phyloP scores from a whole-genome alignment of 2,113 vertebrate species.

The Verasper variegatus region DNA sequence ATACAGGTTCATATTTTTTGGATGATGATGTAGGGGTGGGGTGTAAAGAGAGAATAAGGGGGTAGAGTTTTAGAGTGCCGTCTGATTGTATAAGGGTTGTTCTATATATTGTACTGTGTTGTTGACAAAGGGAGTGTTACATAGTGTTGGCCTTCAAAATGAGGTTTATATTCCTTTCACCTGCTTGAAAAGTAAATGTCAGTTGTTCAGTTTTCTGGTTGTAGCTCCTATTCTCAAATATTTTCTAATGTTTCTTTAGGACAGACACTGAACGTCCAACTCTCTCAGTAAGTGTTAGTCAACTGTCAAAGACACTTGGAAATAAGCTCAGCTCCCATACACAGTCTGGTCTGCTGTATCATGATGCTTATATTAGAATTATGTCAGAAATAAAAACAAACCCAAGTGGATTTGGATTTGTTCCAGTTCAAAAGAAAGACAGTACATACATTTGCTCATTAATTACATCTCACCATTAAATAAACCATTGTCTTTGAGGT shows the following conservation, averaged over 20 bases:
- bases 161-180: neutral
- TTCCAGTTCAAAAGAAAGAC: no score
- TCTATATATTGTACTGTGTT: neutral
- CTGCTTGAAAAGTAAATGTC: neutral
- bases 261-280: no score
- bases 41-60: neutral
- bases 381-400: no score
- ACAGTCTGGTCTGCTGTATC: no score
- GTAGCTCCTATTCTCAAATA: neutral
- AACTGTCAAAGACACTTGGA: no score
- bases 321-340: no score
- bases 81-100: neutral
- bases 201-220: neutral
- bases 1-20: constrained; percentile 1
- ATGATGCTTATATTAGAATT: no score
- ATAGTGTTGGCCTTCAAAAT: neutral
- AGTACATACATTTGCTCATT: no score
- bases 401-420: no score
- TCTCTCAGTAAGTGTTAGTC: no score
- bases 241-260: neutral
- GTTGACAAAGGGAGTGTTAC: neutral
- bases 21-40: neutral
- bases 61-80: neutral
- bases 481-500: no score
- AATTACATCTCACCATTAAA: no score